These are phyloP conservation scores for Ctenoplectra terminalis DNA, from an alignment of 1,140 invertebrate species.

Conservation along the genomic window DNA sequence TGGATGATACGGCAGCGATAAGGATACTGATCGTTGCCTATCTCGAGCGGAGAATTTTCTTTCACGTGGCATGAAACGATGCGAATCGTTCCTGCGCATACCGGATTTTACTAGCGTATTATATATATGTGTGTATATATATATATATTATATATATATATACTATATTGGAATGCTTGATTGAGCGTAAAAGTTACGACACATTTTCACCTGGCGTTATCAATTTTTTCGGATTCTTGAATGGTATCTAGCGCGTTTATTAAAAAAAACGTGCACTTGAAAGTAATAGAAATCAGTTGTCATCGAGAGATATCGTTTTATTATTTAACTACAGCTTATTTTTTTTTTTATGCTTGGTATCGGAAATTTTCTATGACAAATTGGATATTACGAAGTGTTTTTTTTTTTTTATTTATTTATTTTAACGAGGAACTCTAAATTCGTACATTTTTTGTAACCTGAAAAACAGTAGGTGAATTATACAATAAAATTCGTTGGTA, in stretches of 20 bases:
- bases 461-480: neutral
- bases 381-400: too few species aligned
- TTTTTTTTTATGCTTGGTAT: too few species aligned
- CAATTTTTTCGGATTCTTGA: neutral
- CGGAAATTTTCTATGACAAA: too few species aligned
- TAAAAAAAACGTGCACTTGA: neutral
- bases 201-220: neutral
- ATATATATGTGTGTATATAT: too few species aligned
- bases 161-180: neutral
- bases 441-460: neutral
- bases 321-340: neutral
- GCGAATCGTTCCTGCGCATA: neutral
- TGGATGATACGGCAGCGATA: neutral
- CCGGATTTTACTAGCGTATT: neutral
- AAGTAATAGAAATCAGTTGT: neutral
- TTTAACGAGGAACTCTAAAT: constrained; percentile 13
- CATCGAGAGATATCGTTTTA: neutral
- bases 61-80: too few species aligned
- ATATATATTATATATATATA: too few species aligned
- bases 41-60: neutral
- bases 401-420: neutral
- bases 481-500: neutral
- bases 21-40: constrained; percentile 15
- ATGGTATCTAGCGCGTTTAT: too few species aligned
- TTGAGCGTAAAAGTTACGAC: neutral